phyloP scores from a whole-genome alignment of 2,888 invertebrate genomes.

The Conistra vaccinii region DNA sequence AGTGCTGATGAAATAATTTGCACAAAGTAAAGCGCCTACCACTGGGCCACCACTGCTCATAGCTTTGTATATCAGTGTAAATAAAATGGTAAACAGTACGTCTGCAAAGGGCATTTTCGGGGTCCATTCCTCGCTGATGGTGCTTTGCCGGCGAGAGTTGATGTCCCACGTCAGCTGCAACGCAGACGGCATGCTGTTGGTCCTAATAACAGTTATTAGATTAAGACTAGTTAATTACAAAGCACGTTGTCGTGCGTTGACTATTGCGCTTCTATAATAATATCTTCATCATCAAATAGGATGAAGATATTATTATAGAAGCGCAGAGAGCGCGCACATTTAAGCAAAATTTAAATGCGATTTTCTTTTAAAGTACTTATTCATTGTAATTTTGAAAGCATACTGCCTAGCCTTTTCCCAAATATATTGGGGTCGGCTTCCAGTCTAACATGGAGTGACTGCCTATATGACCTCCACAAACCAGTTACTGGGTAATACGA shows the following conservation, averaged over 20 bases:
- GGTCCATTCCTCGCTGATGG: constrained; percentile 95
- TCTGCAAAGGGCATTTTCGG: constrained; percentile 98
- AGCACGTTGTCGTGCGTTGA: too few species aligned
- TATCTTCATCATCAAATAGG: too few species aligned
- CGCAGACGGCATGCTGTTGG: constrained; percentile 61
- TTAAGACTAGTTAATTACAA: too few species aligned
- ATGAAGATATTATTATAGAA: too few species aligned
- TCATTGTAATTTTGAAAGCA: background rate
- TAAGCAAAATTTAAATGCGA: background rate
- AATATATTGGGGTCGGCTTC: too few species aligned
- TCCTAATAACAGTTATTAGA: background rate
- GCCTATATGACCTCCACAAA: too few species aligned
- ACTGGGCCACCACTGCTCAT: background rate
- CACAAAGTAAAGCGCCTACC: too few species aligned
- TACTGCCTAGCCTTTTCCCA: too few species aligned
- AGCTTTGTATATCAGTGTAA: background rate
- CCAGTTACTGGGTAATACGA: too few species aligned
- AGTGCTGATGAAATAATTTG: too few species aligned
- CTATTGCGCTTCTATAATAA: background rate
- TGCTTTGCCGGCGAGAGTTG: constrained; percentile 80
- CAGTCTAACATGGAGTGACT: too few species aligned
- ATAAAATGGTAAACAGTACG: constrained; percentile 84
- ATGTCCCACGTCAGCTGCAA: constrained; percentile 66
- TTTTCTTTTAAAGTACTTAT: background rate
- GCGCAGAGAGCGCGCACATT: too few species aligned